A percentile compares a stretch with the other conserved stretches of the same genome.
Evolutionary conservation across 64 coral and sea anemone genomes (phyloP).

Genomic region (Montipora cactus): DNA sequence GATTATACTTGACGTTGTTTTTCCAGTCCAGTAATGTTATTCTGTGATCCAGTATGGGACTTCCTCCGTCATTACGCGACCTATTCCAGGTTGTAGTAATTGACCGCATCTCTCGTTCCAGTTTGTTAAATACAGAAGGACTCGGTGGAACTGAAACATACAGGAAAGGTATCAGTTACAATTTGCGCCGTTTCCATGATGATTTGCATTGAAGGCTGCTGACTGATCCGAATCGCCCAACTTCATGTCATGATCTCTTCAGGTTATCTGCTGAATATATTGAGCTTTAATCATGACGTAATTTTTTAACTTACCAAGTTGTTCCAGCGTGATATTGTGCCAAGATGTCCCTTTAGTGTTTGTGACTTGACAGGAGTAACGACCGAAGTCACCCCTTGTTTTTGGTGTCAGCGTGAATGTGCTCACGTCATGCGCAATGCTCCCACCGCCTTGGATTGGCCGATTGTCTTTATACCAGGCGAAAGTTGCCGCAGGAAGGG

Average conservation of each 20-base stretch:
- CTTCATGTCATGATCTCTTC: background rate
- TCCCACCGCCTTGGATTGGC: background rate
- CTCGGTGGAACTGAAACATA: constrained; percentile 22
- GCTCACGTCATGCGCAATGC: background rate
- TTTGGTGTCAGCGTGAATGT: background rate
- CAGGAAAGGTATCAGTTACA: background rate
- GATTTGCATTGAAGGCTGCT: too few relatives aligned
- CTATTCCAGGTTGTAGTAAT: background rate
- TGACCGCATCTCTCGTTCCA: background rate
- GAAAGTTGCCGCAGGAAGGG: constrained; percentile 38
- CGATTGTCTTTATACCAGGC: constrained; percentile 27
- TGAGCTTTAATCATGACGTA: background rate
- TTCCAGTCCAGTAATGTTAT: background rate
- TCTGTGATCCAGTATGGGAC: background rate
- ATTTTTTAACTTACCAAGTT: constrained; percentile 19
- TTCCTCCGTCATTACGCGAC: background rate
- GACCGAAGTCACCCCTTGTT: constrained; percentile 29
- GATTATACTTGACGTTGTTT: background rate
- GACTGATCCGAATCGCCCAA: too few relatives aligned
- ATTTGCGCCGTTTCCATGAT: too few relatives aligned
- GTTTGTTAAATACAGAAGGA: background rate
- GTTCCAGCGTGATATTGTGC: constrained; percentile 27
- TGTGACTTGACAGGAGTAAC: constrained; percentile 37
- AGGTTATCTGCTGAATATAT: too few relatives aligned
- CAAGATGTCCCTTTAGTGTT: constrained; percentile 41